Evolutionary conservation across 2,888 invertebrate genomes (phyloP), one percentile per base, ranked within the genome.

Genomic region (Patella pellucida): DNA sequence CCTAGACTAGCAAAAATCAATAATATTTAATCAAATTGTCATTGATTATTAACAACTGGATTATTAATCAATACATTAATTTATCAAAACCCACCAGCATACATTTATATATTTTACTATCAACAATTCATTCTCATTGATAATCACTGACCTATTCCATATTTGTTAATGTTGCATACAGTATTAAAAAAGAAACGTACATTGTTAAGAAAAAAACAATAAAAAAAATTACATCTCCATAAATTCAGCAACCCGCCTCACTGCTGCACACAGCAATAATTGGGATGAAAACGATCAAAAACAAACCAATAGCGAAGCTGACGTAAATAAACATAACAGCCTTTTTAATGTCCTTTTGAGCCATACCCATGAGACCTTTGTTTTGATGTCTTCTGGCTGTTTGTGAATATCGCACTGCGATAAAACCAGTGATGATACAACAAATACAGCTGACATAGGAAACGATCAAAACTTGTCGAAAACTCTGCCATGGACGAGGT

Each of bases 341-440:
- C 68, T 81, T 74, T 62, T 80, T 84, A 62, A 85, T 81, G 76
- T 87, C 84, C 76, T 84, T 83, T 82, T 88, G 87, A 16, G 87
- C 87, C 74, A 87, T 80, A 15, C 87, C 88, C 79, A 87, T 86
- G 52, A 88, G 76, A 1, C 88, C 88, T 78, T 88, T 88, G 62
- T 83, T 84, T 74, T 87, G 85, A 16, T 86, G 85, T 70, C 83
- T 79, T 75, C 83, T 85, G 0, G 87, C 87, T 52, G 83, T 80
- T 73, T 81, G 79, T 1, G 85, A 86, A 76, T 85, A 84, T 19
- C 84, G 79, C 50, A 85, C 81, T 16, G 88, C 88, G 74, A 86
- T 82, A 27, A 85, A 73, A 11, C 87, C 88, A 68, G 85, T 82
- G 68, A 85, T 79, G 27, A 84, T 50, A 76, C 85, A 87, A 54